Evolutionary conservation across 2,797 vertebrate genomes (phyloP).

Genomic region (Bufotes viridis): DNA sequence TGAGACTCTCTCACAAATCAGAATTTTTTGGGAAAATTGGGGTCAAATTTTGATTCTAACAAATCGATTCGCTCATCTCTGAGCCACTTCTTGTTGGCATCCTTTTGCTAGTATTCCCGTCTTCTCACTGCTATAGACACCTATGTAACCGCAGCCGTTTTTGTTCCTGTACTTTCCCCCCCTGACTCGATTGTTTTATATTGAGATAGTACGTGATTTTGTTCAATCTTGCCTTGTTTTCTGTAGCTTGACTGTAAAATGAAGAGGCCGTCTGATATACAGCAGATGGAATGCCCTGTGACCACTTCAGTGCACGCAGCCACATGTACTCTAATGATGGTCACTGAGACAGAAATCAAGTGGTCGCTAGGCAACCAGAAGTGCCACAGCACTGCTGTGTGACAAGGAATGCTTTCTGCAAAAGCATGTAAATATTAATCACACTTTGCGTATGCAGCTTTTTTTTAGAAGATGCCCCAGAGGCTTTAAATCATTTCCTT

Average conservation of each 20-base stretch:
- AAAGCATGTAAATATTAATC: background rate
- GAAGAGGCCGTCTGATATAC: background rate
- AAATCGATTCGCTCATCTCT: no score
- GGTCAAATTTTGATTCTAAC: no score
- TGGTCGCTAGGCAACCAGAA: background rate
- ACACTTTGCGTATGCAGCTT: background rate
- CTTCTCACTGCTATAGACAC: no score
- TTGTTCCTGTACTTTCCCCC: no score
- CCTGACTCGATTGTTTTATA: background rate
- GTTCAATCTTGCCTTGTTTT: no score
- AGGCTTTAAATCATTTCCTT: conserved; percentile 24
- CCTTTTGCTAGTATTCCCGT: no score
- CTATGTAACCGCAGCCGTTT: no score
- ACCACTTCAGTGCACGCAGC: background rate
- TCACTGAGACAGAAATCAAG: background rate
- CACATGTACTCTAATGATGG: background rate
- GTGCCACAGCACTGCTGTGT: no score
- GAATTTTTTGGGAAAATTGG: no score
- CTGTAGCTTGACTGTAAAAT: background rate
- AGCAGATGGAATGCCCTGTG: background rate
- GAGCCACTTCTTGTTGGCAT: no score
- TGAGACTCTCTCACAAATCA: no score
- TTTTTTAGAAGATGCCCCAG: background rate
- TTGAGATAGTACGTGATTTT: background rate
- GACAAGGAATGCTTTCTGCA: background rate